Evolutionary conservation across 2,113 vertebrate species (phyloP), one percentile per base, ranked within the genome.

Genomic region (Dicaeum eximium): DNA sequence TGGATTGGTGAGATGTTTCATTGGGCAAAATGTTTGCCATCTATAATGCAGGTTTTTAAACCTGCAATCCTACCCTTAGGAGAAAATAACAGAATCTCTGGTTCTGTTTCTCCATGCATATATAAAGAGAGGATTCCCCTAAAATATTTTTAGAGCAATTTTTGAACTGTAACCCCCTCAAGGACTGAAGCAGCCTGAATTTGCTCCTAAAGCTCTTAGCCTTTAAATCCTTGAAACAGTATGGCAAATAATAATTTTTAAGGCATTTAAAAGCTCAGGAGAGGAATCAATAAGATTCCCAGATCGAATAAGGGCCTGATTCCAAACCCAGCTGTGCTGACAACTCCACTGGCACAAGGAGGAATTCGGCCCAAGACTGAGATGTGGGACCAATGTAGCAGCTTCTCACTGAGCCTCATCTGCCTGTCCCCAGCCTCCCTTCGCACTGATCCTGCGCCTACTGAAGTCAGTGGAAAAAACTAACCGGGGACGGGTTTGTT

Each of bases 391-490:
- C 66, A 53, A 38, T 1, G 17, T 27, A 64, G 58, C 3, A 86
- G 17, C 70, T 85, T n/a, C 67, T 48, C 7, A 10, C 42, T 38
- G 33, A 80, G 66, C 37, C 69, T 90, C 85, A 31, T 53, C 61
- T 1, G 1, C 15, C 80, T 27, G 87, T 77, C 45, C 57, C 51
- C 74, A 72, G 80, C 28, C 62, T 83, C 75, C 51, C 33, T 47
- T 45, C 3, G 11, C 80, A 73, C 82, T 15, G 37, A 88, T 56
- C 71, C 90, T 61, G 90, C 7, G 4, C 53, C 61, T 81, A 56
- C 66, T 79, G 61, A 69, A 94, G 54, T 54, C 92, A 83, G 79
- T 92, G 93, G 92, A 93, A 92, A 96, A 90, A 92, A 78, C 54
- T 73, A 86, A 92, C 11, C 16, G 13, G 47, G 78, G 47, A 35